These are phyloP conservation scores for Mus spretus DNA, from an alignment of 2,797 vertebrate species.

Conservation along the genomic window DNA sequence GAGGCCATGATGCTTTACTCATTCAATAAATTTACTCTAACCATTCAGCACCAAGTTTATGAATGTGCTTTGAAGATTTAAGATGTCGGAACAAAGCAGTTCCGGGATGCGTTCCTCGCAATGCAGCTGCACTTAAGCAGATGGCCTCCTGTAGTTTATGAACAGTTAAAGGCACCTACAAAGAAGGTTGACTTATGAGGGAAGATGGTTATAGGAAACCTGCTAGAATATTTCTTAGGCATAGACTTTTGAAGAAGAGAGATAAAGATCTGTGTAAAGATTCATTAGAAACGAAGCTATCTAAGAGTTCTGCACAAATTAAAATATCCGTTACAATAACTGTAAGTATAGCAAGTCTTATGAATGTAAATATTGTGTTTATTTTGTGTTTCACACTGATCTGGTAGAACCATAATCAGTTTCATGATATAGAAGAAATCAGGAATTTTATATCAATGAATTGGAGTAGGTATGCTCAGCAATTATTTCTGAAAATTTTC, in stretches of 20 bases:
- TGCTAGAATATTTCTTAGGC: slow-evolving; percentile 17
- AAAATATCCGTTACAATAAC: slow-evolving; percentile 55
- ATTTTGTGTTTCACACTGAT: slow-evolving; percentile 46
- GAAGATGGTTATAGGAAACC: not conserved
- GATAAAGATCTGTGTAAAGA: slow-evolving; percentile 9
- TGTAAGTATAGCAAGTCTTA: slow-evolving; percentile 43
- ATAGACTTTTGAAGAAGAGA: slow-evolving; percentile 12
- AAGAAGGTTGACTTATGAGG: slow-evolving; percentile 45
- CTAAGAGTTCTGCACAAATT: slow-evolving; percentile 64
- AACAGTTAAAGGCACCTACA: slow-evolving; percentile 52
- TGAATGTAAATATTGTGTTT: slow-evolving; percentile 61
- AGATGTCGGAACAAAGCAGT: slow-evolving; percentile 21
- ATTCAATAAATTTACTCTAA: slow-evolving; percentile 67
- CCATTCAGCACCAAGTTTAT: slow-evolving; percentile 74
- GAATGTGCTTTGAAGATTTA: slow-evolving; percentile 44
- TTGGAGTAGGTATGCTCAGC: slow-evolving; percentile 42
- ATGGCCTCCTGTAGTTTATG: slow-evolving; percentile 40
- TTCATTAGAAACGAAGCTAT: slow-evolving; percentile 62
- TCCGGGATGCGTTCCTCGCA: slow-evolving; percentile 37
- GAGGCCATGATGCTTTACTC: slow-evolving; percentile 56
- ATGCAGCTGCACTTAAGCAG: slow-evolving; percentile 63
- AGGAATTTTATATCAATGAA: slow-evolving; percentile 58
- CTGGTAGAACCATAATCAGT: slow-evolving; percentile 24
- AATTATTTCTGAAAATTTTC: slow-evolving; percentile 71
- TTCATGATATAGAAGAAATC: slow-evolving; percentile 72